A percentile compares a stretch with the other conserved stretches of the same genome.
These are phyloP conservation scores for Prenolepis imparis DNA, from an alignment of 2,888 invertebrate species.

Conservation along the genomic window DNA sequence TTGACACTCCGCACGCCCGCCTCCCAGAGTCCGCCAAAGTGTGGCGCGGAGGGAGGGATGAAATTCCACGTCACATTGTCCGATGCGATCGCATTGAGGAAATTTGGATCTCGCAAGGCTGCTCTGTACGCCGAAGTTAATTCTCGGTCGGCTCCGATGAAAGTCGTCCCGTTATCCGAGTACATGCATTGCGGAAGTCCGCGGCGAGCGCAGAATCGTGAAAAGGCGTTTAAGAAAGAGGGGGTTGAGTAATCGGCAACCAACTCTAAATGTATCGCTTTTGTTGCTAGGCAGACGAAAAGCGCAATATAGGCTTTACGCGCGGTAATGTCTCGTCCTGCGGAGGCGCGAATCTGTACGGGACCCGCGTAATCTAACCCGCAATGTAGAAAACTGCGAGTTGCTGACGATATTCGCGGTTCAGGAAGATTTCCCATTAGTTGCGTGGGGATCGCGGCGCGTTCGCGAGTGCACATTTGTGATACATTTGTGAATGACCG, in stretches of 20 bases:
- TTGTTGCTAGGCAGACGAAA: neutral
- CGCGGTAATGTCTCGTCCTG: neutral
- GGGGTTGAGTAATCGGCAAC: neutral
- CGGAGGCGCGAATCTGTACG: neutral
- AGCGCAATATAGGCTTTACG: constrained; percentile 12
- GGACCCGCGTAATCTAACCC: constrained; percentile 7
- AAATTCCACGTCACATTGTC: neutral
- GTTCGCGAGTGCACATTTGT: neutral
- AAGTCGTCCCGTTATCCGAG: neutral
- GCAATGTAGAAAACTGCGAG: neutral
- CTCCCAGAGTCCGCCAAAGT: no score
- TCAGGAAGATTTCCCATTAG: neutral
- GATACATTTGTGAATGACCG: neutral
- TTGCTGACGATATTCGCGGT: neutral
- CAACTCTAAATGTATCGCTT: neutral
- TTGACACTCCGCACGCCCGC: neutral
- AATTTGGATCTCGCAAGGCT: neutral
- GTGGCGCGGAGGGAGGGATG: neutral
- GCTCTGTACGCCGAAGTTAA: neutral
- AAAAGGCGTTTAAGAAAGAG: neutral
- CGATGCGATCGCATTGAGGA: neutral
- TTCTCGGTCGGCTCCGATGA: neutral
- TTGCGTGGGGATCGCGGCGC: neutral
- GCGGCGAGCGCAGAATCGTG: neutral
- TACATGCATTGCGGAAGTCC: neutral